Evolutionary conservation across 2,797 vertebrate species (phyloP).

Genomic region (Rhabdophis nuchalis): DNA sequence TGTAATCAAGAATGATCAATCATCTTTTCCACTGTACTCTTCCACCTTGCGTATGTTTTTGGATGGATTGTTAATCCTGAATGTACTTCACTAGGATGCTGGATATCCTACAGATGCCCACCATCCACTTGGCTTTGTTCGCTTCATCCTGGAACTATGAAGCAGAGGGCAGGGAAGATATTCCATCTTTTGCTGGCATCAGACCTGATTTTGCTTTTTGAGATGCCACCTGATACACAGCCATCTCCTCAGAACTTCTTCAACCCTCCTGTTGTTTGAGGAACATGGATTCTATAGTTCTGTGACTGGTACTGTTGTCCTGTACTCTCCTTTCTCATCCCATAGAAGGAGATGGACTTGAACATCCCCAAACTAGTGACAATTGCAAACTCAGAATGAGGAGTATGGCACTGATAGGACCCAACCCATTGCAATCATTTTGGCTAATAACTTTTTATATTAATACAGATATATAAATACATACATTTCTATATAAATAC

Average conservation of each 20-base stretch:
- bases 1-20: not conserved
- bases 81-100: not conserved
- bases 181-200: not conserved
- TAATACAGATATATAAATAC: slow-evolving; percentile 34
- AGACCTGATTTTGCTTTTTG: not conserved
- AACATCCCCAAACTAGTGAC: not conserved
- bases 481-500: slow-evolving; percentile 38
- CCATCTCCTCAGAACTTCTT: not conserved
- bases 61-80: not conserved
- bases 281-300: slow-evolving; percentile 9
- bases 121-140: not conserved
- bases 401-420: slow-evolving; percentile 6
- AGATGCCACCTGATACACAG: not conserved
- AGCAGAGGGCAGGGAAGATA: not conserved
- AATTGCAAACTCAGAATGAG: not conserved
- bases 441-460: slow-evolving; percentile 34
- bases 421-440: slow-evolving; percentile 16
- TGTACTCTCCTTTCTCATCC: not conserved
- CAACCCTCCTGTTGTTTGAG: not conserved
- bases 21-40: not conserved
- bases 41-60: not conserved
- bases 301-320: not conserved
- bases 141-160: not conserved
- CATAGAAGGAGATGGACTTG: slow-evolving; percentile 1
- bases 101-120: not conserved